Conservation (phyloP, 2,797 vertebrate genomes). For the Sparus aurata region DNA sequence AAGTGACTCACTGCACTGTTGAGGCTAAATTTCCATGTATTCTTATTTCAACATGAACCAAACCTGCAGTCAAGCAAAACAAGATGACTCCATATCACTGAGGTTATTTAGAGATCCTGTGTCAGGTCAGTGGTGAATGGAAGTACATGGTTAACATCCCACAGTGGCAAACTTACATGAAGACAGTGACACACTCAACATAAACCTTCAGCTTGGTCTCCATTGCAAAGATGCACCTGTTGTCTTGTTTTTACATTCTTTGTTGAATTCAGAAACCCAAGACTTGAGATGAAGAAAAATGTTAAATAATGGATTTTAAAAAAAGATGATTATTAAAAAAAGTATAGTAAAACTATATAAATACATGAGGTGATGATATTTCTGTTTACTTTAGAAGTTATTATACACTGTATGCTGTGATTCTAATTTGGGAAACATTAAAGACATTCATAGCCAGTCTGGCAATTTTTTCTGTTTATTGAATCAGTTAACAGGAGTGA, state of each 20-base stretch:
- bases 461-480: constrained; percentile 58
- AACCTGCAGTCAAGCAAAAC: too few species aligned
- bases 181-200: constrained; percentile 33
- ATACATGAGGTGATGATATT: constrained; percentile 88
- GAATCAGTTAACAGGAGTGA: not conserved
- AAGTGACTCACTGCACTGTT: too few species aligned
- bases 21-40: too few species aligned
- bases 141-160: constrained; percentile 26
- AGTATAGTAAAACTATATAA: constrained; percentile 81
- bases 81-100: too few species aligned
- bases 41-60: too few species aligned
- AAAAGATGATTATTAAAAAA: too few species aligned
- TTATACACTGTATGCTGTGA: constrained; percentile 90
- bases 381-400: constrained; percentile 90
- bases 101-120: not conserved
- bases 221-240: constrained; percentile 82
- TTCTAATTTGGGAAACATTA: constrained; percentile 88
- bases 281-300: constrained; percentile 81
- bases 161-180: not conserved
- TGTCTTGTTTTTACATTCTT: constrained; percentile 84
- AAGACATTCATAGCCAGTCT: constrained; percentile 86
- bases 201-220: constrained; percentile 43
- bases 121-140: constrained; percentile 9
- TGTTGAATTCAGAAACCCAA: constrained; percentile 83
- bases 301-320: constrained; percentile 79